Evolutionary conservation across 2,797 vertebrate genomes (phyloP), one percentile per base, ranked within the genome.

Genomic region (Neopelma chrysocephalum): DNA sequence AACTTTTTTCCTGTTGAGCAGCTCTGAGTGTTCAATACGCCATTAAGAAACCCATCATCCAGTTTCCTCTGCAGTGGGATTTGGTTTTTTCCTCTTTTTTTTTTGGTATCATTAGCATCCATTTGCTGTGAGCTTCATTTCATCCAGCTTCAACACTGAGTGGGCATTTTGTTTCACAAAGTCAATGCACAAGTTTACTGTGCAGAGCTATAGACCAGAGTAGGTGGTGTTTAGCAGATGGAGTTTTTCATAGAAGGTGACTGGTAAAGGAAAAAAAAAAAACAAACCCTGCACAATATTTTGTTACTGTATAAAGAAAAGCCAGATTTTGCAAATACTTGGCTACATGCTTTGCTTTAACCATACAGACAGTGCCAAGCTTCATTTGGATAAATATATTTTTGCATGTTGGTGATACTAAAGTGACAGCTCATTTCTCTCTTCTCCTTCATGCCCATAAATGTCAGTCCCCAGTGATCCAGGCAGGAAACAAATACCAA

Each of bases 21-120:
- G 70, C 57, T 83, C 66, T 29, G 21, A 36, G 48, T 65, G 64
- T 68, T 96, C 82, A 40, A 76, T 69, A 79, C 4, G 0, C 79
- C 89, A 86, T 89, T 92, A 87, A 93, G 61, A 83, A 94, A 36
- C 79, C 36, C 79, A 89, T 82, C 64, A 78, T 43, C 38, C 50
- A 32, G 12, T 27, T 69, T 83, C 38, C 58, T 71, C 38, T 62
- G 32, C 45, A 61, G 25, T 17, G 9, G 15, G 14, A 1, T 65
- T 85, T 58, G 56, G 2, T 1, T 27, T 77, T 15, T 61, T 53
- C 42, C 0, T 25, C 12, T 31, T 18, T 36, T 42, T 64, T 42
- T 58, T 71, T 98, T 98, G 80, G 20, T 56, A 57, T 29, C 47
- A 25, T 81, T 85, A 69, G 54, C 8, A 96, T 98, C 98, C 98